Conservation (phyloP, 1,140 invertebrate genomes). For the Drosophila erecta region DNA sequence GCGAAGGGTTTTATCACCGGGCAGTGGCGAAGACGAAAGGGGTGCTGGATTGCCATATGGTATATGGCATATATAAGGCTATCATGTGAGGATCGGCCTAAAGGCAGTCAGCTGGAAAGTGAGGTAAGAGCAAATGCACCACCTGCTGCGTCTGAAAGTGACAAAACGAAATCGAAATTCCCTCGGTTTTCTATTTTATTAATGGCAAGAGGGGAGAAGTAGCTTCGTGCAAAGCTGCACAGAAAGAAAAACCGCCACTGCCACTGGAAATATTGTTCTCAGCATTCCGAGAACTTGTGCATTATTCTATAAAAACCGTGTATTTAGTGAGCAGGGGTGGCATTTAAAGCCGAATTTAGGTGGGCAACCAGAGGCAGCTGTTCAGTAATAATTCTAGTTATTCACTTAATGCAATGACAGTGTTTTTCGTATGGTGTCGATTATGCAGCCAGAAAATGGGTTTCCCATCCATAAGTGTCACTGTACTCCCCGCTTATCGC, state of each 20-base stretch:
- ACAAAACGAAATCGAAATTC: slow-evolving; percentile 59
- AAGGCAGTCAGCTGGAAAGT: slow-evolving; percentile 67
- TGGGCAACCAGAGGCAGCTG: neutral
- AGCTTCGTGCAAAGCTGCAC: neutral
- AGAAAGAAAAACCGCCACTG: neutral
- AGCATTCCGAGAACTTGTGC: too few species aligned
- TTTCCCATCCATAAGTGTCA: slow-evolving; percentile 32
- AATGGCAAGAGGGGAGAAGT: neutral
- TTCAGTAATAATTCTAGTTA: neutral
- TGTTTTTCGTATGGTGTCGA: neutral
- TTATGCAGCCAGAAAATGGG: slow-evolving; percentile 2
- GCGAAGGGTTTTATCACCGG: slow-evolving; percentile 14
- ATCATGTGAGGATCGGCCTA: slow-evolving; percentile 33
- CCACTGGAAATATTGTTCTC: too few species aligned
- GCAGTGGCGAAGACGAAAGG: neutral
- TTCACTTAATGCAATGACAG: too few species aligned
- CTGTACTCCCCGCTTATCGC: slow-evolving; percentile 28
- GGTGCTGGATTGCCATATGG: slow-evolving; percentile 11
- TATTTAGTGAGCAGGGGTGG: too few species aligned
- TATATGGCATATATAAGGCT: slow-evolving; percentile 11
- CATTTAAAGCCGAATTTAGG: too few species aligned
- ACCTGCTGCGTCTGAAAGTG: slow-evolving; percentile 64
- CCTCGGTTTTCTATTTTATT: neutral
- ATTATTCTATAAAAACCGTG: too few species aligned
- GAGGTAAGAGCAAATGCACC: slow-evolving; percentile 40